These are phyloP conservation scores for Seriola rivoliana DNA, from an alignment of 2,113 vertebrate species.

Conservation along the genomic window DNA sequence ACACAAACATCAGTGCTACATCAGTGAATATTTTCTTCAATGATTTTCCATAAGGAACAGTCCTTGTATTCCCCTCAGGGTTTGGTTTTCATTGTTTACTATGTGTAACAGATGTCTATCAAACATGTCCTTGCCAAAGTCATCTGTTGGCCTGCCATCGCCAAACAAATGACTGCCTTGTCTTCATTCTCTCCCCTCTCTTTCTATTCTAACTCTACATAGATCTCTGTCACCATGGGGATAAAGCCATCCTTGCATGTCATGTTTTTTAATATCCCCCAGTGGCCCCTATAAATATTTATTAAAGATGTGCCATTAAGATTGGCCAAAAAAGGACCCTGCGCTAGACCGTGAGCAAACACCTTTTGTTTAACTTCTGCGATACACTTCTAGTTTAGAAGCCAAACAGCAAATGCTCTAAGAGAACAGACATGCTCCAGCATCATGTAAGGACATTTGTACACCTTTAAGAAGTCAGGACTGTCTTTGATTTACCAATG, in stretches of 20 bases:
- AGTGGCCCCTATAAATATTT: conserved; percentile 83
- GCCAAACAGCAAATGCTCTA: conserved; percentile 59
- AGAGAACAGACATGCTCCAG: conserved; percentile 58
- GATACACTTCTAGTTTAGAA: conserved; percentile 75
- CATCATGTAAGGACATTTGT: conserved; percentile 53
- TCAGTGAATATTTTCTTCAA: not conserved
- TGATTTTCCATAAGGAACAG: not conserved
- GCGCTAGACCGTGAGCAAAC: conserved; percentile 75
- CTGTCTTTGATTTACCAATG: conserved; percentile 38
- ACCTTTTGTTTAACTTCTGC: conserved; percentile 80
- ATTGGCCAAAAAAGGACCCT: conserved; percentile 66
- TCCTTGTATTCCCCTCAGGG: conserved; percentile 26
- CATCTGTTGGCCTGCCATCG: conserved; percentile 60
- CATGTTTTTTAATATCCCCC: conserved; percentile 82
- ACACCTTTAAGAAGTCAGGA: conserved; percentile 12
- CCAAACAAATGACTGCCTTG: conserved; percentile 67
- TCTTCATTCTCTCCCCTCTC: conserved; percentile 35
- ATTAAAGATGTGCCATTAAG: conserved; percentile 82
- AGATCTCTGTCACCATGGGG: conserved; percentile 75
- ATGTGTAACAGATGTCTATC: conserved; percentile 48
- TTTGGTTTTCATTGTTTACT: conserved; percentile 19
- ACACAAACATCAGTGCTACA: not conserved
- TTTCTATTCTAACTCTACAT: conserved; percentile 52
- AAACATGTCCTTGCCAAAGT: conserved; percentile 75
- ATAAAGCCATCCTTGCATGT: conserved; percentile 78